Evolutionary conservation across 2,113 vertebrate genomes (phyloP), one percentile per base, ranked within the genome.

Genomic region (Gila orcuttii): DNA sequence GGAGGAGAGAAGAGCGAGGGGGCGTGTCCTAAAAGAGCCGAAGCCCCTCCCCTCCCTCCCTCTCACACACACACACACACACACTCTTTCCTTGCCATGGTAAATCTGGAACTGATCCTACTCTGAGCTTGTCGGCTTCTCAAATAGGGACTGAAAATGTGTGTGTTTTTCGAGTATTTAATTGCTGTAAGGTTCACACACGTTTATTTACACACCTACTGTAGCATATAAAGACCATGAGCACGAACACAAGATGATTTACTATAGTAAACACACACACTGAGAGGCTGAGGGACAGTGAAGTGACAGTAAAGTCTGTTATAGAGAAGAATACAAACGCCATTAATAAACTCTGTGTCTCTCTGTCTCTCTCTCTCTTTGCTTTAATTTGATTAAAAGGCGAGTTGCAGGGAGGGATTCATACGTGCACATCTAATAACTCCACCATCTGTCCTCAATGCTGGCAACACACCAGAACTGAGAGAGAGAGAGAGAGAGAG

Each of bases 301-400:
- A 93, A 92, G 93, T 93, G 71, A 68, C 84, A 94, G 93, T 93
- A 92, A 93, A 93, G 93, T 94, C 93, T 93, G 93, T 93, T 93
- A 94, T 95, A 92, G 93, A 93, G 92, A 92, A 91, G 94, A 95
- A 96, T 94, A 95, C 94, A 95, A 94, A 95, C 93, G 92, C 94
- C 92, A 93, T 94, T 96, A 95, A 96, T 96, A 95, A 93, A 94
- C 93, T 50, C 47, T 50, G 39, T 42, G 36, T 93, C 91, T 95
- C 84, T 88, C 60, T 85, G 74, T 89, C 90, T 86, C 76, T 59
- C 89, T 92, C 89, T 94, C 92, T 94, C 94, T 95, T 92, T 93
- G 95, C 95, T 97, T 96, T 97, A 97, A 97, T 97, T 97, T 97
- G 96, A 97, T 97, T 97, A 97, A 97, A 97, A 97, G 96, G 96